phyloP scores from a whole-genome alignment of 1,140 invertebrate genomes.

The Parasteatoda tepidariorum region DNA sequence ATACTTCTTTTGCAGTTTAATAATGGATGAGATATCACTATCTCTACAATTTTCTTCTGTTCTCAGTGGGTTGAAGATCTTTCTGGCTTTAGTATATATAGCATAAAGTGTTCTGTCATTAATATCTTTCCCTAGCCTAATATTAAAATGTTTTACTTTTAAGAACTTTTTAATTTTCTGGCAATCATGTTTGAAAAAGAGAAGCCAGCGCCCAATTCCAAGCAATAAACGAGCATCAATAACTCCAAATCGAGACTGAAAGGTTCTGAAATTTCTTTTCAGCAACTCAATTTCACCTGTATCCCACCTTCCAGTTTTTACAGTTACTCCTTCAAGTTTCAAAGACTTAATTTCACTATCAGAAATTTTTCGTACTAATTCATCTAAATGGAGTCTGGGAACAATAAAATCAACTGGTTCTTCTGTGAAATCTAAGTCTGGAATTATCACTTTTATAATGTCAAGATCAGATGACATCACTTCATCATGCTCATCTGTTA shows the following conservation, averaged over 20 bases:
- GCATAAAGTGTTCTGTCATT: neutral
- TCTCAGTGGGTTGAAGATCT: neutral
- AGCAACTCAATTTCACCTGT: neutral
- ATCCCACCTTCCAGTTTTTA: neutral
- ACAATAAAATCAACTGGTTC: neutral
- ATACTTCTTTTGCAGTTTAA: neutral
- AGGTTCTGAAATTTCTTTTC: neutral
- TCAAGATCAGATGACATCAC: no score
- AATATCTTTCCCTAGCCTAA: slow-evolving; percentile 12
- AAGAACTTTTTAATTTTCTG: neutral
- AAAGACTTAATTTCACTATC: neutral
- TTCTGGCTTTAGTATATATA: slow-evolving; percentile 12
- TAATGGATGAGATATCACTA: neutral
- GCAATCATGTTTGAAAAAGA: neutral
- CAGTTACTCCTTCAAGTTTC: neutral
- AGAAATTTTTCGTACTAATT: neutral
- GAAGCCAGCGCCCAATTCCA: neutral
- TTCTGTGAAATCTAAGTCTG: neutral
- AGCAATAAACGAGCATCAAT: slow-evolving; percentile 2
- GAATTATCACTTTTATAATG: no score
- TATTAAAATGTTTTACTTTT: slow-evolving; percentile 15
- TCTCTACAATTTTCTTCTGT: neutral
- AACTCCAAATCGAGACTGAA: neutral
- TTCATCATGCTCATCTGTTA: no score
- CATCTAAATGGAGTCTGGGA: neutral